Evolutionary conservation across 2,797 vertebrate species (phyloP).

Genomic region (Gymnoscopelus braueri): DNA sequence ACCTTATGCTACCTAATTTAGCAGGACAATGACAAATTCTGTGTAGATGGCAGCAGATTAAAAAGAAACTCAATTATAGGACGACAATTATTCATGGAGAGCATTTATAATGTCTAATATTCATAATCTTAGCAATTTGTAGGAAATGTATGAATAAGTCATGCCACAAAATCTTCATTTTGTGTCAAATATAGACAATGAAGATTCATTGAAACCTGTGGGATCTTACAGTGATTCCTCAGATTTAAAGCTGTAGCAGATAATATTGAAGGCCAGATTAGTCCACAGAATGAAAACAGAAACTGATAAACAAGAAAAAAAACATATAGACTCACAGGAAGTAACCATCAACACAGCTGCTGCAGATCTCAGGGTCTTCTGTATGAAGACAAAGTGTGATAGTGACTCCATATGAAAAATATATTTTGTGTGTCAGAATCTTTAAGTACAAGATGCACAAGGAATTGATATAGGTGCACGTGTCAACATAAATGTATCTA

Average conservation of each 20-base stretch:
- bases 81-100: constrained; percentile 31
- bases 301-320: constrained; percentile 16
- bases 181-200: background rate
- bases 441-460: background rate
- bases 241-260: background rate
- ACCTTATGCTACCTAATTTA: constrained; percentile 13
- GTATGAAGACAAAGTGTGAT: constrained; percentile 47
- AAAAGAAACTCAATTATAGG: constrained; percentile 19
- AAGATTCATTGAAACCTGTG: background rate
- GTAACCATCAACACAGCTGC: constrained; percentile 80
- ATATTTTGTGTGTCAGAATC: too few species aligned
- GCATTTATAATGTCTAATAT: constrained; percentile 23
- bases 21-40: constrained; percentile 11
- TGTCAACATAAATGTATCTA: background rate
- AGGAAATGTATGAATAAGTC: constrained; percentile 24
- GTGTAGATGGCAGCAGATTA: constrained; percentile 15
- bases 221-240: background rate
- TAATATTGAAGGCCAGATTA: background rate
- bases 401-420: constrained; percentile 21
- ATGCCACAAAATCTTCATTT: background rate
- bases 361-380: constrained; percentile 81
- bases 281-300: constrained; percentile 18
- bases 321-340: constrained; percentile 77
- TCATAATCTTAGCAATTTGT: background rate
- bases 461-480: background rate